A percentile compares a stretch with the other conserved stretches of the same genome.
phyloP scores from a whole-genome alignment of 2,797 vertebrate species.

The Loriculus beryllinus region DNA sequence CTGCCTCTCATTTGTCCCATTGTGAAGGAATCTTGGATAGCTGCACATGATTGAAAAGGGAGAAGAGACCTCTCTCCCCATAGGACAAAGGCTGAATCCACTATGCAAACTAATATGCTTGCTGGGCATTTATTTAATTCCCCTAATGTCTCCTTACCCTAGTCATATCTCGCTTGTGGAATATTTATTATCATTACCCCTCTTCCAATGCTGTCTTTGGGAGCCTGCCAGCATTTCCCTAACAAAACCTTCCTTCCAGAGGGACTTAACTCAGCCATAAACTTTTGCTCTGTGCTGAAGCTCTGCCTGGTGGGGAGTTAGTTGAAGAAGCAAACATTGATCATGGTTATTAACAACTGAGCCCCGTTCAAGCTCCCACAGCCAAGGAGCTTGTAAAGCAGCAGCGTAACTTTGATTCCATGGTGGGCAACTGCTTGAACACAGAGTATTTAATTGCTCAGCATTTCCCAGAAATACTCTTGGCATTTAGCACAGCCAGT shows the following conservation, averaged over 20 bases:
- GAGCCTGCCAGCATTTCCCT: conserved; percentile 48
- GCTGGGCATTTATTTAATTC: conserved; percentile 44
- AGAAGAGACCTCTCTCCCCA: not conserved
- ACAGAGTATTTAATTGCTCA: not conserved
- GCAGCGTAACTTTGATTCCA: not conserved
- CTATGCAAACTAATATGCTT: conserved; percentile 14
- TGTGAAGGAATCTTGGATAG: not conserved
- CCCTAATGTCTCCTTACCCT: conserved; percentile 3
- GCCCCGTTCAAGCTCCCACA: not conserved
- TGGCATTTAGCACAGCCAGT: not conserved
- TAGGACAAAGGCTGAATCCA: conserved; percentile 21
- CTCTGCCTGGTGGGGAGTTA: conserved; percentile 20
- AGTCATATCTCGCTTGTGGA: not conserved
- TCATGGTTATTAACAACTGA: conserved; percentile 39
- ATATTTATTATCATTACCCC: conserved; percentile 50
- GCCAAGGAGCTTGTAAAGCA: conserved; percentile 8
- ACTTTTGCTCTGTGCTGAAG: conserved; percentile 41
- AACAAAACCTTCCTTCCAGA: conserved; percentile 54
- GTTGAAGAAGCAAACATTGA: conserved; percentile 22
- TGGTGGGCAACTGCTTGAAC: not conserved
- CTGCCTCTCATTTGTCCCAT: conserved; percentile 26
- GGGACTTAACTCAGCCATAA: conserved; percentile 26
- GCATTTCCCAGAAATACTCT: not conserved
- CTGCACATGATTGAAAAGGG: conserved; percentile 1
- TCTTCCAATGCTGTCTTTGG: conserved; percentile 46